Conservation (phyloP, 2,888 invertebrate genomes). For the Uropetala carovei region DNA sequence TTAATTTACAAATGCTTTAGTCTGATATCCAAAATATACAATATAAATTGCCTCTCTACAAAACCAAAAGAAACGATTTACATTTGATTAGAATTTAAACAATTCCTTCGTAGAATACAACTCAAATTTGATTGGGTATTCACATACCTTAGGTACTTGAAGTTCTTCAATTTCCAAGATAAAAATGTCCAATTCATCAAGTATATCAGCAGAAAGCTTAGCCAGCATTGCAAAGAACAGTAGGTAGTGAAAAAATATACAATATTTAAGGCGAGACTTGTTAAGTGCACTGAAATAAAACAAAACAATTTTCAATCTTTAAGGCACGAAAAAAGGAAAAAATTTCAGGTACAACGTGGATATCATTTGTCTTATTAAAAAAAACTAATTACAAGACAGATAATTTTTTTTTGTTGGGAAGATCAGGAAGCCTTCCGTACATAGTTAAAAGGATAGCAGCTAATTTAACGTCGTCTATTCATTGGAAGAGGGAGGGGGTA, state of each 20-base stretch:
- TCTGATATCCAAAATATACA: neutral
- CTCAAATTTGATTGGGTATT: neutral
- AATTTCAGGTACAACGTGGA: neutral
- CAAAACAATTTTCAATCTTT: constrained; percentile 66
- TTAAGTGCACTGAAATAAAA: constrained; percentile 90
- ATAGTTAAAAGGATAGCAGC: constrained; percentile 57
- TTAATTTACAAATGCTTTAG: neutral
- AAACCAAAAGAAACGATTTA: neutral
- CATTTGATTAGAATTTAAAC: neutral
- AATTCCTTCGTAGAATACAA: neutral
- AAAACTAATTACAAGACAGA: constrained; percentile 46
- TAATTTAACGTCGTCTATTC: constrained; percentile 55
- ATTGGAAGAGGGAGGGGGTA: constrained; percentile 59
- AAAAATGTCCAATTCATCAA: constrained; percentile 95
- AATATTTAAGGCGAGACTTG: constrained; percentile 96
- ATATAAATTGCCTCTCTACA: no score
- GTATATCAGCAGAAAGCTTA: constrained; percentile 92
- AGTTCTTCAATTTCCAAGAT: constrained; percentile 95
- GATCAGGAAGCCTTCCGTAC: constrained; percentile 58
- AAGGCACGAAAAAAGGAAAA: neutral
- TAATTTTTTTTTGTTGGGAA: constrained; percentile 59
- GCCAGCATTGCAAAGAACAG: constrained; percentile 93
- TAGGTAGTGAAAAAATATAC: constrained; percentile 94
- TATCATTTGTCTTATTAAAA: neutral
- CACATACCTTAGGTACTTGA: constrained; percentile 87